Evolutionary conservation across 2,888 invertebrate species (phyloP), one percentile per base, ranked within the genome.

Genomic region (Amblyjoppa fuscipennis): DNA sequence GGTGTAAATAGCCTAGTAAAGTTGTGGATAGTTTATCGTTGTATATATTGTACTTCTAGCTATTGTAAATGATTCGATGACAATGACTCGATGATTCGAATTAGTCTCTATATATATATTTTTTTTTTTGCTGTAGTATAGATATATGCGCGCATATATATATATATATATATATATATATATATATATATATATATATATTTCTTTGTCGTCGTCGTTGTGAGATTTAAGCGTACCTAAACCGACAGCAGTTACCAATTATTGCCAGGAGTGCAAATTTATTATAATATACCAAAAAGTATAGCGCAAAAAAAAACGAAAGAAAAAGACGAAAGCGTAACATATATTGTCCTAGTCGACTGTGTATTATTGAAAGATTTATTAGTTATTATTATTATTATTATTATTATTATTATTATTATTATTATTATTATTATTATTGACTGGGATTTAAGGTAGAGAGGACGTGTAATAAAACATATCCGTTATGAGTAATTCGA

Each of bases 1-100:
- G 82, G 80, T 89, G 91, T 89, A 88, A 85, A 89, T 85, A 89
- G 85, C 75, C 49, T 85, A 87, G 80, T 76, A 51, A 78, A 85
- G 79, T 73, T 76, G 74, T 64, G 7, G 31, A 80, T 84, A 84
- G 59, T 51, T 70, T 38, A 64, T 85, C 83, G 28, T 61, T 75
- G 77, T 79, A 78, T 59, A 83, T 80, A 78, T 70, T 79, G 66
- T 79, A 64, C 59, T 34, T 64, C 34, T n/a, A 64, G 61, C 61
- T 34, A 31, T 34, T 34, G 61, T 64, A 64, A 64, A 64, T 64
- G 31, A 64, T 64, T 64, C 61, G 31, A 31, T 31, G 34, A 64
- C 34, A 64, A 61, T 61, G 41, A 45, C 45, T 45, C 16, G 45
- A 45, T 45, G 13, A 16, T 45, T 45, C 45, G 45, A 45, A 45